These are phyloP conservation scores for Drosophila basisetae DNA, from an alignment of 2,888 invertebrate species.

Conservation along the genomic window DNA sequence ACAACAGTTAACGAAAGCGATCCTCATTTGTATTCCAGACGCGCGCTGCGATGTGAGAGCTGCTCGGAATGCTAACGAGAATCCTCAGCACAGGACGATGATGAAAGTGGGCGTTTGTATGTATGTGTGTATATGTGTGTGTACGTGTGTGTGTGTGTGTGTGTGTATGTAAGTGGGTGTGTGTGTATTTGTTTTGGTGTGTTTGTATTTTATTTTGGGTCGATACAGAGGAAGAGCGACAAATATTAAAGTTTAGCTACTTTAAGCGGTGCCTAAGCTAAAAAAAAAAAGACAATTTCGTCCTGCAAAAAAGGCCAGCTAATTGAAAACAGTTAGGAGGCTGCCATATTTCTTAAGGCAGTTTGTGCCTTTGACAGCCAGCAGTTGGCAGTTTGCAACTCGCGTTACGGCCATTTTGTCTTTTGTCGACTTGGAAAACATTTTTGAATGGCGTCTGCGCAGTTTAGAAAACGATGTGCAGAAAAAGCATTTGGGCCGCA, in stretches of 20 bases:
- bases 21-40: constrained; percentile 85
- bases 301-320: constrained; percentile 27
- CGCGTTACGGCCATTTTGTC: constrained; percentile 67
- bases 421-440: constrained; percentile 2
- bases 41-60: constrained; percentile 74
- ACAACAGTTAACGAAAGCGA: constrained; percentile 67
- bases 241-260: constrained; percentile 60
- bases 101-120: constrained; percentile 71
- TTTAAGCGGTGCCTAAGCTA: constrained; percentile 22
- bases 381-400: constrained; percentile 6
- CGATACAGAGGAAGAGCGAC: constrained; percentile 60
- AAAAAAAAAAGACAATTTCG: constrained; percentile 11
- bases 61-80: constrained; percentile 72
- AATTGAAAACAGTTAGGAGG: constrained; percentile 67
- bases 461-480: constrained; percentile 20
- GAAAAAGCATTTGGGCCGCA: constrained; percentile 6
- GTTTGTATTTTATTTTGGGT: constrained; percentile 48
- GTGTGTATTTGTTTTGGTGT: constrained; percentile 30
- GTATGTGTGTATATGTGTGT: constrained; percentile 16
- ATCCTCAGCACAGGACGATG: constrained; percentile 56
- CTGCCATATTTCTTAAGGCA: constrained; percentile 51
- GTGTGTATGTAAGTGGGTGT: constrained; percentile 28
- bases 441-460: constrained; percentile 61
- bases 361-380: constrained; percentile 40
- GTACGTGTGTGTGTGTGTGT: constrained; percentile 31